Percentiles rank a stretch among this genome's conserved stretches.
phyloP scores from a whole-genome alignment of 2,113 vertebrate genomes.

The Hemiprocne comata region DNA sequence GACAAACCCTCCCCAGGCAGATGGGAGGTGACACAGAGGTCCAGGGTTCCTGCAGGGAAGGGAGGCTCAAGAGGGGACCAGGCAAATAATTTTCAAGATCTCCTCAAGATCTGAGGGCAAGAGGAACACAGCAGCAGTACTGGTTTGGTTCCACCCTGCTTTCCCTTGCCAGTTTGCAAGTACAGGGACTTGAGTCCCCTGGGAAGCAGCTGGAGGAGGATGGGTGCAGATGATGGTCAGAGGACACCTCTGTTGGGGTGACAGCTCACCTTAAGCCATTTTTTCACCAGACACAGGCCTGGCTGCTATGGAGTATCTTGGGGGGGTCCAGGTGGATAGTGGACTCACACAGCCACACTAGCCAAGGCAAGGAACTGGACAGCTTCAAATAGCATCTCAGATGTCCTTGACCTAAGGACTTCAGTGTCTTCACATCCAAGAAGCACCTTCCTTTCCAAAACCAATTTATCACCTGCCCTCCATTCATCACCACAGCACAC shows the following conservation, averaged over 20 bases:
- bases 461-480: background rate
- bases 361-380: background rate
- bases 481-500: background rate
- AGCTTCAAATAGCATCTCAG: background rate
- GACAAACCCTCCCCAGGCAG: background rate
- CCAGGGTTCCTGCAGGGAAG: background rate
- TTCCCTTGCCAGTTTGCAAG: fast-evolving
- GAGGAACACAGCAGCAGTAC: fast-evolving
- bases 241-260: fast-evolving
- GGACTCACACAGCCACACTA: background rate
- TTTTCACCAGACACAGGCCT: background rate
- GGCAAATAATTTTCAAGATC: background rate
- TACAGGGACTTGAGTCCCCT: background rate
- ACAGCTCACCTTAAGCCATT: background rate
- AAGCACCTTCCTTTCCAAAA: background rate
- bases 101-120: background rate
- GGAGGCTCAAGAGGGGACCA: background rate
- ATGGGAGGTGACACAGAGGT: fast-evolving
- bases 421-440: background rate
- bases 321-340: fast-evolving
- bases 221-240: background rate
- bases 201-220: background rate
- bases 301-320: background rate
- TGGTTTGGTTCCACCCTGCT: background rate
- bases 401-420: background rate